Evolutionary conservation across 2,888 invertebrate species (phyloP), one percentile per base, ranked within the genome.

Genomic region (Synergus laeviventris): DNA sequence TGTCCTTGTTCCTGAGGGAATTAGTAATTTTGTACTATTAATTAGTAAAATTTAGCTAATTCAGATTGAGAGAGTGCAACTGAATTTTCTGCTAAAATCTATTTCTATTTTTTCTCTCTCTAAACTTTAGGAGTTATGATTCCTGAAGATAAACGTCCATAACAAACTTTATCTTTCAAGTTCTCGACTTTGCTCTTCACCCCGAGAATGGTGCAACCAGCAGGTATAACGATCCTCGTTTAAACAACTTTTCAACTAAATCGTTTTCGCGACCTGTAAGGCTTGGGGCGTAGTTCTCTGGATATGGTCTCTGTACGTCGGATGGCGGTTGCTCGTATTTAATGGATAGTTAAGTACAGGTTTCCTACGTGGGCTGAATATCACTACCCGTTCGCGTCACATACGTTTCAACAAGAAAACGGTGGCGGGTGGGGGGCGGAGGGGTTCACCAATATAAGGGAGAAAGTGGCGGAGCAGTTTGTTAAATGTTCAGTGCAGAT

Each of bases 341-440:
- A 89, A 89, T 88, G 87, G 89, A 88, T 87, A 87, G 88, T 89
- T 89, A 88, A 89, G 88, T 87, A 86, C 86, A 88, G 86, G 83
- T 86, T 87, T 84, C 83, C 85, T 87, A 88, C 89, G 87, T 86
- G 89, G 84, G 82, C 82, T 83, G 89, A 88, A 89, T 88, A 81
- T 80, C 74, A 81, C 75, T 81, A 79, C 42, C 62, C 56, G 78
- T 75, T 81, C 74, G 78, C 76, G 82, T 76, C 82, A 78, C 86
- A 86, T 84, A 82, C 86, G 83, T 79, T 81, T 78, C 66, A 74
- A 78, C 78, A 75, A 74, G 74, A 81, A 82, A 79, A 74, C 49
- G 70, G 36, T n/a, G n/a, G n/a, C n/a, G n/a, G n/a, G n/a, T n/a
- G n/a, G n/a, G n/a, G n/a, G n/a, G n/a, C n/a, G n/a, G n/a, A n/a